Conservation (phyloP, 2,888 invertebrate genomes). For the Lithophane ornitopus region DNA sequence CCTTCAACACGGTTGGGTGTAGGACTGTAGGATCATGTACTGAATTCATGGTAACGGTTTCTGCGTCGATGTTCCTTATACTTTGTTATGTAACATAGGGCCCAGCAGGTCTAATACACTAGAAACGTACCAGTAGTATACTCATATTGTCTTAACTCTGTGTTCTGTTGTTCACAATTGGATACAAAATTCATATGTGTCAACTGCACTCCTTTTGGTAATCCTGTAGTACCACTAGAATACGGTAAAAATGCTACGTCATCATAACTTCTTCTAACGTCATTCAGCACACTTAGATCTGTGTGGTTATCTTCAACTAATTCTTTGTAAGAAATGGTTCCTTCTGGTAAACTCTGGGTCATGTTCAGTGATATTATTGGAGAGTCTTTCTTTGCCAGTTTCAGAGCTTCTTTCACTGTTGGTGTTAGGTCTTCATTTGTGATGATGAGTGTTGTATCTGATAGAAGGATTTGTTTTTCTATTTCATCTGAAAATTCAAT, state of each 20-base stretch:
- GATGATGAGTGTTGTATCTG: constrained; percentile 91
- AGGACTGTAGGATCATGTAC: not conserved
- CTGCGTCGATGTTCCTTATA: not conserved
- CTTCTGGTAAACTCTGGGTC: constrained; percentile 79
- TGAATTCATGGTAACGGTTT: not conserved
- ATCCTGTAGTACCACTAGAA: constrained; percentile 96
- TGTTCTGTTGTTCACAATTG: constrained; percentile 83
- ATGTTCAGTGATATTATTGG: constrained; percentile 87
- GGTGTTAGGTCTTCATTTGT: constrained; percentile 89
- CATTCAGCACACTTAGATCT: constrained; percentile 86
- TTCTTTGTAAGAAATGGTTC: constrained; percentile 91
- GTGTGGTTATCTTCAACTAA: constrained; percentile 85
- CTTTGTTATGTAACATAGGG: not conserved
- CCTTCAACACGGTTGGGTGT: not conserved
- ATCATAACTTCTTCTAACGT: constrained; percentile 81
- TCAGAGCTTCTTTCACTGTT: constrained; percentile 85
- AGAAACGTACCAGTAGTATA: constrained; percentile 76
- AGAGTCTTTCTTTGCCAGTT: constrained; percentile 81
- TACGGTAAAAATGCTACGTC: constrained; percentile 93
- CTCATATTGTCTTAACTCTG: constrained; percentile 72
- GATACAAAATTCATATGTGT: constrained; percentile 90
- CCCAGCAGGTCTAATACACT: not conserved
- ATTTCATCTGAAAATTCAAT: constrained; percentile 92
- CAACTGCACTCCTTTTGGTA: constrained; percentile 94
- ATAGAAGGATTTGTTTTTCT: constrained; percentile 90